Base-by-base conservation (phyloP, 2,888 invertebrate genomes). In the Patella pellucida region DNA sequence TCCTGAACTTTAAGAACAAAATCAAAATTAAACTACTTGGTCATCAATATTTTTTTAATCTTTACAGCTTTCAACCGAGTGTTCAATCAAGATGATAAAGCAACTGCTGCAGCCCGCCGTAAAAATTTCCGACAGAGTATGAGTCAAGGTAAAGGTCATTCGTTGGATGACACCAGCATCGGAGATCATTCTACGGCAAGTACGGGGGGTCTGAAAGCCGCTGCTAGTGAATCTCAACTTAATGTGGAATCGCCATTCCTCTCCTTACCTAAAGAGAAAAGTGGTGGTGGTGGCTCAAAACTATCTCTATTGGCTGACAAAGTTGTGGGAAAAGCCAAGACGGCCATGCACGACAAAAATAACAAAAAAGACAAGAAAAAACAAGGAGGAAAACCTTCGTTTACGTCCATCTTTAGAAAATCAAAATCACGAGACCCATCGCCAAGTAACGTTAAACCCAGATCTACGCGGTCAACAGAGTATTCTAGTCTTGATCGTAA, bases 71-170 rank as follows among this genome's bases (percentile, higher is more conserved):
- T 97, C 23, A 95, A 95, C 82, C 93, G 95, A 76, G 95, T 95
- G 90, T 97, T 96, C 91, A 93, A 94, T 0, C 97, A 97, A 83
- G 97, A 97, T 88, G 95, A 83, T 92, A 83, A 81, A 54, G 82
- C 82, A 67, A 84, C 79, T 76, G 82, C 82, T 69, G 75, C 82
- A 75, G 83, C 84, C 75, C 68, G 86, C 72, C 78, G 84, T 54
- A 81, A 87, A 79, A 84, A 83, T 54, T 87, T 84, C 79, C 79
- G 80, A 73, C 83, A 84, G 79, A 83, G 80, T 72, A 75, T 80
- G 72, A 80, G 81, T 74, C 71, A 80, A 75, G 82, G 84, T 72
- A 76, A 87, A 52, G 85, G 85, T 31, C 85, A 84, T 80, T 89
- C 87, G 80, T 94, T 87, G 93, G 89, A 90, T 75, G 88, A 88